Conservation (phyloP, 92 coral and sea anemone species). For the Phenganax marumi region DNA sequence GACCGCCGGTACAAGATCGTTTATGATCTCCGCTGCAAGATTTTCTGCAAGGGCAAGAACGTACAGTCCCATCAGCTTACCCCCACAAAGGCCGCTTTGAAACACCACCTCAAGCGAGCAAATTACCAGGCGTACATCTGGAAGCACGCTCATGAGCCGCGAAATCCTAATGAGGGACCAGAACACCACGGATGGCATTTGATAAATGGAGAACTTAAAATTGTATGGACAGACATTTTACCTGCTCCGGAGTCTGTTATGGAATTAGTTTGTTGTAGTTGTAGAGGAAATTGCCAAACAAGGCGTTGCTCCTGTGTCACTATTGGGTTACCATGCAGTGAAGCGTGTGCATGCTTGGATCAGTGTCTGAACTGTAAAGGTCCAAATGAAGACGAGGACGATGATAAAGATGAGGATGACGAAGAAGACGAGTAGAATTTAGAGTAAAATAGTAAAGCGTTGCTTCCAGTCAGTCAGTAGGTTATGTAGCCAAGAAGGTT, state of each 20-base stretch:
- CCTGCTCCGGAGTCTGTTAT: conserved; percentile 54
- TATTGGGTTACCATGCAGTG: conserved; percentile 50
- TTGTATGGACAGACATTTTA: conserved; percentile 39
- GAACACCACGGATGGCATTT: conserved; percentile 50
- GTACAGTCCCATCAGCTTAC: conserved; percentile 66
- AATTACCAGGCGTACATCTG: conserved; percentile 60
- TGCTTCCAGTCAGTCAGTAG: too few species aligned
- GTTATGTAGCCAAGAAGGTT: too few species aligned
- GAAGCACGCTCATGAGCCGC: conserved; percentile 45
- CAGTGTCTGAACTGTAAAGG: conserved; percentile 25
- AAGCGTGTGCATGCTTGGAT: conserved; percentile 50
- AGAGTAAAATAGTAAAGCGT: too few species aligned
- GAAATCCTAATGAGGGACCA: conserved; percentile 9
- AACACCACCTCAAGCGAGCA: conserved; percentile 59
- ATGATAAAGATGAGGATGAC: not conserved
- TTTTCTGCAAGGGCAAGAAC: conserved; percentile 54
- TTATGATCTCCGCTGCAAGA: conserved; percentile 47
- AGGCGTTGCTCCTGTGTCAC: conserved; percentile 54
- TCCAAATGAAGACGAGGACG: not conserved
- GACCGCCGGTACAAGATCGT: conserved; percentile 34
- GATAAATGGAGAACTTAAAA: conserved; percentile 31
- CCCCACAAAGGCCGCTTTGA: conserved; percentile 51
- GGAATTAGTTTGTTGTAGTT: conserved; percentile 54
- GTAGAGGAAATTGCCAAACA: conserved; percentile 48
- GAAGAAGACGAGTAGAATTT: too few species aligned